Base-by-base conservation (phyloP, 2,888 invertebrate genomes). In the Drosophila melanosoma region DNA sequence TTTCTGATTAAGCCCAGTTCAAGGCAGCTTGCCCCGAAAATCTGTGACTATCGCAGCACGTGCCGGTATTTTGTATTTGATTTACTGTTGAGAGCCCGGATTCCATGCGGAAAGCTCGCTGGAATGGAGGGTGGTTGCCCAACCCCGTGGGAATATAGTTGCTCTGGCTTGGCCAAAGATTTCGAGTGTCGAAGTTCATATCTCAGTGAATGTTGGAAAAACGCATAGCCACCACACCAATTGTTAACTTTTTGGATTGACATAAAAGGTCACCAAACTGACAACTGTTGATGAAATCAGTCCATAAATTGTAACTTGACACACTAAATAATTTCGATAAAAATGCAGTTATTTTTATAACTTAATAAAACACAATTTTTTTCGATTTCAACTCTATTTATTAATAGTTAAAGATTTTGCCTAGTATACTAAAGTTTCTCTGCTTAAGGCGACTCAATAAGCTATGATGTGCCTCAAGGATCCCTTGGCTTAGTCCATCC, bases 1-100 rank as follows among this genome's bases (percentile, higher is more conserved):
- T 79, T 76, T 65, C 60, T 80, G 65, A 49, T 82, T 79, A 79
- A 67, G 69, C 62, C 63, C 38, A 60, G 70, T 76, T 70, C 70
- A 79, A 63, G 59, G 51, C 49, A 63, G 58, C 53, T 40, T 48
- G 62, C 23, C 40, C 26, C 10, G 48, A 54, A 49, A 68, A 52
- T 36, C 59, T 35, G 29, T 57, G 81, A 70, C 80, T 83, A 70
- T 57, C 65, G 29, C 29, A 53, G 83, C 83, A 89, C 83, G 87
- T 83, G 83, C 89, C 66, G 78, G 72, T 78, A 71, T 83, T 83
- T 89, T 89, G 84, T 87, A 87, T 83, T 89, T 89, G 83, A 83
- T 83, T 86, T 89, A 83, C 84, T 83, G 89, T 59, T 70, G 67
- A 66, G 71, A 66, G 79, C 63, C 69, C 51, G 69, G 79, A 76